Percentiles rank a stretch among this genome's conserved stretches.
These are phyloP conservation scores for Sinelater perroti DNA, from an alignment of 2,888 invertebrate species.

Conservation along the genomic window DNA sequence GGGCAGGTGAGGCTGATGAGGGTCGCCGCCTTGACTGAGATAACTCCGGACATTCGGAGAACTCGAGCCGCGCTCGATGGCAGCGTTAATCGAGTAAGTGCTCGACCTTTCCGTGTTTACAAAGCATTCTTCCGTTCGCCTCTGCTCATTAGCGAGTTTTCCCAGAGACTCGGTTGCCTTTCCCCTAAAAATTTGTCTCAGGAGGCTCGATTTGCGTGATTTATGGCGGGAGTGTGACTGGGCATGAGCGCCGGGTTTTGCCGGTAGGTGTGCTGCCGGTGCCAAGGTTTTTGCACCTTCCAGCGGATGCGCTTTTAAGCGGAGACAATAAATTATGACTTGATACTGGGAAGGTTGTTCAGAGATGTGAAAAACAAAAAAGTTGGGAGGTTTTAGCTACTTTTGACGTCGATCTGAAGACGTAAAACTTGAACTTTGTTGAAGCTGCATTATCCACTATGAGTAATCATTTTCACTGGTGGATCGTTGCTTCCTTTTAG, in stretches of 20 bases:
- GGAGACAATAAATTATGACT: no score
- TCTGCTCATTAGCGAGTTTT: constrained; percentile 2
- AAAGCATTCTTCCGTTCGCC: constrained; percentile 13
- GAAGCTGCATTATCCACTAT: no score
- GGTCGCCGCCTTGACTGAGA: constrained; percentile 15
- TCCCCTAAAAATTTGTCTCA: neutral
- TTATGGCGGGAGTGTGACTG: neutral
- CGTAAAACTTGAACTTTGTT: no score
- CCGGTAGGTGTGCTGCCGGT: no score
- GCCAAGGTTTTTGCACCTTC: no score
- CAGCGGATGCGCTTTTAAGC: no score
- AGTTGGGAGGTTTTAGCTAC: no score
- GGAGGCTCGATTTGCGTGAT: neutral
- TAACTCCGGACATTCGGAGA: constrained; percentile 2
- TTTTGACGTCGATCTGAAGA: no score
- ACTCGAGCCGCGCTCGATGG: constrained; percentile 3
- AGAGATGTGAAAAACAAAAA: no score
- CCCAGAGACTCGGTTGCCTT: constrained; percentile 1
- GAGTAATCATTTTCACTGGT: no score
- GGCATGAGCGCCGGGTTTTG: neutral
- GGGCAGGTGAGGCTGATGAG: constrained; percentile 15
- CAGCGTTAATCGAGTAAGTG: constrained; percentile 6
- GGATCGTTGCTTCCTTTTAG: no score
- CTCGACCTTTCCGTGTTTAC: constrained; percentile 7
- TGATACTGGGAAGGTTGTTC: no score